Percentiles rank a stretch among this genome's conserved stretches.
These are phyloP conservation scores for Diabrotica undecimpunctata DNA, from an alignment of 1,140 invertebrate species.

Conservation along the genomic window DNA sequence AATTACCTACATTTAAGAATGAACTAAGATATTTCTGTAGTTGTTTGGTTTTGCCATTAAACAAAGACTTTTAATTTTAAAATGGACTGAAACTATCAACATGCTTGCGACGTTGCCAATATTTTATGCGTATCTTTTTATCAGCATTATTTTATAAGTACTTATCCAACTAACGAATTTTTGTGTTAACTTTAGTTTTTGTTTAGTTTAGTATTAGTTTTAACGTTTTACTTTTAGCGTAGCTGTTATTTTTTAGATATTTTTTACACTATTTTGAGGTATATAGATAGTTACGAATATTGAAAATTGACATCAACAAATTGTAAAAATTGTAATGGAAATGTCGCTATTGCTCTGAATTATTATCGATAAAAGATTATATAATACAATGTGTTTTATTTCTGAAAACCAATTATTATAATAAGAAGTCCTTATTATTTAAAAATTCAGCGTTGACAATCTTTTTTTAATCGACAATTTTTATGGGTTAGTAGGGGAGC, in stretches of 20 bases:
- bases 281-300: slow-evolving; percentile 15
- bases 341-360: slow-evolving; percentile 36
- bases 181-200: neutral
- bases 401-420: too few species aligned
- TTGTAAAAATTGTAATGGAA: slow-evolving; percentile 33
- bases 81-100: too few species aligned
- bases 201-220: neutral
- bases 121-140: neutral
- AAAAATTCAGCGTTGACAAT: too few species aligned
- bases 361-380: slow-evolving; percentile 38
- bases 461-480: too few species aligned
- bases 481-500: too few species aligned
- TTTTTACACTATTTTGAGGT: slow-evolving; percentile 8
- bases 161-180: neutral
- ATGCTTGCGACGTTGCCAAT: neutral
- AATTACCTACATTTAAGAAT: too few species aligned
- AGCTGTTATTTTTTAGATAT: slow-evolving; percentile 5
- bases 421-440: too few species aligned
- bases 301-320: slow-evolving; percentile 20
- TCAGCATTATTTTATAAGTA: neutral
- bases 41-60: too few species aligned
- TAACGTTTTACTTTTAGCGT: neutral
- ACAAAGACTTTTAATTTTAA: too few species aligned
- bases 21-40: too few species aligned
- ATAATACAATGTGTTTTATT: slow-evolving; percentile 6